Base-by-base conservation (phyloP, 2,888 invertebrate genomes). In the Pandemis corylana region DNA sequence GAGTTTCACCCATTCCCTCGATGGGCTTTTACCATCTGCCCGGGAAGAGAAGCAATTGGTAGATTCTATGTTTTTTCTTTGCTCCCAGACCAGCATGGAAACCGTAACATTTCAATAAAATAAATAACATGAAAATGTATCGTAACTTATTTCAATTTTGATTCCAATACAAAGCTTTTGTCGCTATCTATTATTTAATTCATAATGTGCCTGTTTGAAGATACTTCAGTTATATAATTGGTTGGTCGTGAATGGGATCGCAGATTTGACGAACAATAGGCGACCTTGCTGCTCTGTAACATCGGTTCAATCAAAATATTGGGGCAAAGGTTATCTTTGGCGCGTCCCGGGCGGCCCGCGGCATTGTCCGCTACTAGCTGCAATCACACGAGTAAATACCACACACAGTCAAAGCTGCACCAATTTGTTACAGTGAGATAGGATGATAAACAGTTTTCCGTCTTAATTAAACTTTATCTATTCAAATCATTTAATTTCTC, bases 261-360 rank as follows among this genome's bases (percentile, higher is more conserved):
- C 82, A 85, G 82, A 78, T 83, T 83, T 56, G 67, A 78, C 78
- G 81, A 85, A 90, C 90, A 90, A 90, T 88, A 77, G 78, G 76
- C 85, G 89, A 86, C 93, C 92, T 93, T 90, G 89, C 83, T 80
- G 62, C n/a, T 73, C 56, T 88, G 87, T 87, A 86, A 86, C 84
- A 85, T 86, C 85, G 84, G 84, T 89, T 89, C 88, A 89, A 90
- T 91, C 89, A 89, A 88, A 92, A 90, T 89, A 92, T 90, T 88
- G 88, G 87, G 85, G 77, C 86, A 91, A 90, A 92, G 92, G 91
- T 93, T 92, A 91, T 88, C 84, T 84, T 76, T 76, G 83, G 79
- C 82, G 79, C 78, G 75, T 77, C 80, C 81, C 78, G 78, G 79
- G 80, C 79, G 78, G 72, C 79, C 71, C 78, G 71, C 71, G 74